These are phyloP conservation scores for Euthynnus affinis DNA, from an alignment of 2,797 vertebrate genomes.

Conservation along the genomic window DNA sequence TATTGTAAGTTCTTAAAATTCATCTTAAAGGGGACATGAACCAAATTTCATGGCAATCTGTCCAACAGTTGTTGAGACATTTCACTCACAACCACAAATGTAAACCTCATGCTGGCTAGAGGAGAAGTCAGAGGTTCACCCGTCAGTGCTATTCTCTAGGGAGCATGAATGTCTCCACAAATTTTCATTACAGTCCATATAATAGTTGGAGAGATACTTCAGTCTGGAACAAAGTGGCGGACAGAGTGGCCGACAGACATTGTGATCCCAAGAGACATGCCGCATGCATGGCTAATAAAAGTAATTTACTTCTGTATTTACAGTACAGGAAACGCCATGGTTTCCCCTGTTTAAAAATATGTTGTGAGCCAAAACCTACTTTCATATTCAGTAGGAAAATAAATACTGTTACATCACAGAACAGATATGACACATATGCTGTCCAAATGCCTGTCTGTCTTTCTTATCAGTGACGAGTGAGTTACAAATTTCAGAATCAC, in stretches of 20 bases:
- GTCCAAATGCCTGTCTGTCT: constrained; percentile 9
- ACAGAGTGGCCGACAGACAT: background rate
- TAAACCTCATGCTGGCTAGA: constrained; percentile 1
- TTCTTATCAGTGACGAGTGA: constrained; percentile 46
- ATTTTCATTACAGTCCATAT: background rate
- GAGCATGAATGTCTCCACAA: background rate
- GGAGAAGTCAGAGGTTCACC: background rate
- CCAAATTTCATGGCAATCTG: background rate
- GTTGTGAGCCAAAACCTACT: constrained; percentile 23
- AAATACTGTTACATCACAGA: constrained; percentile 62
- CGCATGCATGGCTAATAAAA: constrained; percentile 20
- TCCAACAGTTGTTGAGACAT: background rate
- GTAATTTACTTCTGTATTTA: constrained; percentile 35
- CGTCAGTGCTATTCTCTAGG: background rate
- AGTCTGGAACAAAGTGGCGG: background rate
- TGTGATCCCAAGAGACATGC: background rate
- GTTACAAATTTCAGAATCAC: constrained; percentile 65
- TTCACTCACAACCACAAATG: background rate
- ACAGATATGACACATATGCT: constrained; percentile 22
- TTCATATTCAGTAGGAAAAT: constrained; percentile 48
- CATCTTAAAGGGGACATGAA: no score
- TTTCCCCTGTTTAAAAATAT: constrained; percentile 53
- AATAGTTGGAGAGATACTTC: background rate
- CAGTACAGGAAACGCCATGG: constrained; percentile 39
- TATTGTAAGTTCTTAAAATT: no score